Evolutionary conservation across 2,888 invertebrate species (phyloP).

Genomic region (Lutraria lutraria): DNA sequence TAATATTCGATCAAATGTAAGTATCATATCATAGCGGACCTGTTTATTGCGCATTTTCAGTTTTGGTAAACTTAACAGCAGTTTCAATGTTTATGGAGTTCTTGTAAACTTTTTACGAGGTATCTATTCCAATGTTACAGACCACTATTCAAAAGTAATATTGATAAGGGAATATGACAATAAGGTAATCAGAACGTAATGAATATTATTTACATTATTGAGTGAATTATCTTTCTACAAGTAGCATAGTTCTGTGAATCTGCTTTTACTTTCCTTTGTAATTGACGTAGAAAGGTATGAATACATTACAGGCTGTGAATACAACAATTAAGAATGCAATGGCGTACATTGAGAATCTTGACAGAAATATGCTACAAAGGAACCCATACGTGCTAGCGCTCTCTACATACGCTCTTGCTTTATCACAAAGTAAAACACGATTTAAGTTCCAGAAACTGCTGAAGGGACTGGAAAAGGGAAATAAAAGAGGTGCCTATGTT

Average conservation of each 20-base stretch:
- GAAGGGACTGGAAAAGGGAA: constrained; percentile 38
- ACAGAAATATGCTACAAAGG: constrained; percentile 55
- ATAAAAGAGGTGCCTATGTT: background rate
- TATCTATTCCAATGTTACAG: background rate
- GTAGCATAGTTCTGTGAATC: background rate
- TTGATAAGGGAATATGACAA: background rate
- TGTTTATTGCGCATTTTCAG: background rate
- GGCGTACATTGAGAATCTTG: constrained; percentile 43
- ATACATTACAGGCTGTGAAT: constrained; percentile 20
- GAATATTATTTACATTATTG: background rate
- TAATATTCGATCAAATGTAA: constrained; percentile 11
- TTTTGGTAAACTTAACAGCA: background rate
- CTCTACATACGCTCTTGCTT: constrained; percentile 77
- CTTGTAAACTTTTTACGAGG: background rate
- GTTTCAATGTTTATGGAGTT: no score
- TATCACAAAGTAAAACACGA: constrained; percentile 70
- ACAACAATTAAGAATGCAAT: constrained; percentile 27
- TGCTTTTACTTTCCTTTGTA: background rate
- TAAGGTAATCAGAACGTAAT: background rate
- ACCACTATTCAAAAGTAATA: background rate
- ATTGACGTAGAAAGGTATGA: background rate
- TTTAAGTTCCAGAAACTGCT: constrained; percentile 67
- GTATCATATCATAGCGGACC: background rate
- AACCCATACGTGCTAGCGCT: constrained; percentile 76
- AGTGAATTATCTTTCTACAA: background rate